Percentiles rank a stretch among this genome's conserved stretches.
These are phyloP conservation scores for Xenopus laevis DNA, from an alignment of 2,113 vertebrate species.

Conservation along the genomic window DNA sequence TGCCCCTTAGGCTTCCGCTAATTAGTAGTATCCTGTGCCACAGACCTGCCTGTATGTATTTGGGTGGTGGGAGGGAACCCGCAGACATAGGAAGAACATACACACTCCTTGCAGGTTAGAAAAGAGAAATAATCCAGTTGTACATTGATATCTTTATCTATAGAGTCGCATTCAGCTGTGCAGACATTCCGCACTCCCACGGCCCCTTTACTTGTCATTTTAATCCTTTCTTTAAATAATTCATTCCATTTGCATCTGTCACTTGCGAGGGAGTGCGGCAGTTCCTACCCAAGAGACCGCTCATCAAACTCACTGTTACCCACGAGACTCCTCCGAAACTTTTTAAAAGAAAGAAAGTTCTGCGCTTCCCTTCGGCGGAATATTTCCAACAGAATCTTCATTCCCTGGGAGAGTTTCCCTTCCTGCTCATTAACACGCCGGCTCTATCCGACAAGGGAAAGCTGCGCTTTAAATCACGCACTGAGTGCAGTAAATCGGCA, in stretches of 20 bases:
- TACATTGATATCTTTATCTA: too few species aligned
- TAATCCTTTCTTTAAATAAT: constrained; percentile 31
- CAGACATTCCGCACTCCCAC: too few species aligned
- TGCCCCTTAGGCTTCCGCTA: too few species aligned
- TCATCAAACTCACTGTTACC: constrained; percentile 5
- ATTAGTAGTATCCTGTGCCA: too few species aligned
- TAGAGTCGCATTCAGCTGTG: too few species aligned
- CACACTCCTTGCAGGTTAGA: too few species aligned
- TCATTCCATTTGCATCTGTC: constrained; percentile 27
- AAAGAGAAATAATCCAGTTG: too few species aligned
- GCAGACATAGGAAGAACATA: too few species aligned
- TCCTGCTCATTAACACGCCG: constrained; percentile 14
- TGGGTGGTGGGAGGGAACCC: too few species aligned
- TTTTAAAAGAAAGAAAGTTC: constrained; percentile 20
- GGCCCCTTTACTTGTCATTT: background rate
- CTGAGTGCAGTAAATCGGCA: too few species aligned
- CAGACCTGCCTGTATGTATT: too few species aligned
- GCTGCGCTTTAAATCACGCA: background rate
- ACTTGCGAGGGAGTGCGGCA: constrained; percentile 8
- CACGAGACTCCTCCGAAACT: constrained; percentile 4
- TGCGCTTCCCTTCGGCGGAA: constrained; percentile 20
- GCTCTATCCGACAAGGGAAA: background rate
- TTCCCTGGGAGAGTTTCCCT: background rate
- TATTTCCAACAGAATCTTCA: background rate
- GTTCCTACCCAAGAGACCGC: constrained; percentile 21